A percentile compares a stretch with the other conserved stretches of the same genome.
Evolutionary conservation across 1,140 invertebrate genomes (phyloP).

Genomic region (Drosophila biarmipes): DNA sequence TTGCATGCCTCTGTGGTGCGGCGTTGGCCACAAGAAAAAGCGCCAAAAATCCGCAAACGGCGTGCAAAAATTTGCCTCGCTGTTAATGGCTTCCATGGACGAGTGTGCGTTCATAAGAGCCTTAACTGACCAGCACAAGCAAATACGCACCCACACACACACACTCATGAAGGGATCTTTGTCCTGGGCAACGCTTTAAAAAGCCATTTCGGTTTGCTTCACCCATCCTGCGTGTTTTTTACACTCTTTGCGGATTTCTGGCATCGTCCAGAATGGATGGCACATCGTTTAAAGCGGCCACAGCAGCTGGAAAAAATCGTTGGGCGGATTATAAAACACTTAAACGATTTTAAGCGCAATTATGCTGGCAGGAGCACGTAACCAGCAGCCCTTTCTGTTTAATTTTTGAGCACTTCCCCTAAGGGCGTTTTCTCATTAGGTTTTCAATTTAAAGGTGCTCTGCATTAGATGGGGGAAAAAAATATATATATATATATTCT

Average conservation of each 20-base stretch:
- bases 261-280: slow-evolving; percentile 28
- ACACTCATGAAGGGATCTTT: slow-evolving; percentile 18
- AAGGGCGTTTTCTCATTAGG: slow-evolving; percentile 60
- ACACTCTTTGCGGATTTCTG: slow-evolving; percentile 12
- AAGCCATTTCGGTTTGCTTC: slow-evolving; percentile 69
- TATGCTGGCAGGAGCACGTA: slow-evolving; percentile 75
- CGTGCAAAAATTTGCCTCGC: slow-evolving; percentile 65
- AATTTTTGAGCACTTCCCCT: slow-evolving; percentile 58
- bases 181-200: slow-evolving; percentile 67
- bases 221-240: slow-evolving; percentile 12
- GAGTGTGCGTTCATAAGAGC: slow-evolving; percentile 42
- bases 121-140: slow-evolving; percentile 65
- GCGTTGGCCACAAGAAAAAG: slow-evolving; percentile 40
- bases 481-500: not conserved
- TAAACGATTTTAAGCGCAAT: slow-evolving; percentile 82
- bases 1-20: slow-evolving; percentile 24
- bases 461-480: slow-evolving; percentile 20
- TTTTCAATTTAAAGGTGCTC: slow-evolving; percentile 65
- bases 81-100: slow-evolving; percentile 65
- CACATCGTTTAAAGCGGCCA: slow-evolving; percentile 62
- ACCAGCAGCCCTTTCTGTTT: slow-evolving; percentile 48
- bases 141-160: slow-evolving; percentile 20
- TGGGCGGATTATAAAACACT: slow-evolving; percentile 80
- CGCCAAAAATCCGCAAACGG: slow-evolving; percentile 50
- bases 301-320: slow-evolving; percentile 42